Evolutionary conservation across 2,113 vertebrate genomes (phyloP).

Genomic region (Micronisus gabar): DNA sequence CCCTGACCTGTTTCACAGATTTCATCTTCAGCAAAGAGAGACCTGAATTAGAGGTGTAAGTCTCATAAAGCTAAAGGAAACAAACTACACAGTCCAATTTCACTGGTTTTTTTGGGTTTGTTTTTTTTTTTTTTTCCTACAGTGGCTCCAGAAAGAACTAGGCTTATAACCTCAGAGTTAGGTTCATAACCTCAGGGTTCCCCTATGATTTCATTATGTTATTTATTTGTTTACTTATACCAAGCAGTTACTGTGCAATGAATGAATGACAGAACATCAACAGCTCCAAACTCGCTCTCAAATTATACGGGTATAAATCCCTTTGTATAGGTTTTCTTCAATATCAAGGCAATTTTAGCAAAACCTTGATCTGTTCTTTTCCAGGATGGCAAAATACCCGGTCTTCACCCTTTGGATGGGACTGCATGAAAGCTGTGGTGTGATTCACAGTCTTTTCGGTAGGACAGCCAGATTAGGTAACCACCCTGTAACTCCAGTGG

Average conservation of each 20-base stretch:
- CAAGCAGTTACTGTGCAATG: not conserved
- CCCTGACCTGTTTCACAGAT: not conserved
- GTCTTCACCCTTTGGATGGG: not conserved
- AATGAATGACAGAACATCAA: not conserved
- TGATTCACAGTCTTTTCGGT: not conserved
- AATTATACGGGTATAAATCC: not conserved
- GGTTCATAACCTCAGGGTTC: not conserved
- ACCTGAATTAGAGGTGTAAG: not conserved
- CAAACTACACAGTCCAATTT: not conserved
- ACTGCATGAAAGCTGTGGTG: not conserved
- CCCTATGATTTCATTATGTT: not conserved
- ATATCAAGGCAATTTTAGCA: not conserved
- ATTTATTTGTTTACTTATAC: not conserved
- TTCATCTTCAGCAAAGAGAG: not conserved
- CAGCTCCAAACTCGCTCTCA: not conserved
- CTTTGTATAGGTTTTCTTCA: not conserved
- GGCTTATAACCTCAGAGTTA: not conserved
- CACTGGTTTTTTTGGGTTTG: too few species aligned
- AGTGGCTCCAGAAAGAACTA: not conserved
- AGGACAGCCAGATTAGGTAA: not conserved
- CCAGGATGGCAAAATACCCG: not conserved
- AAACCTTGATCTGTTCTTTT: not conserved
- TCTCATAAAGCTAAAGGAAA: not conserved
- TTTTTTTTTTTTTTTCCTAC: not conserved
- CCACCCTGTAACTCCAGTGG: not conserved